These are phyloP conservation scores for Deilephila elpenor DNA, from an alignment of 2,888 invertebrate genomes.

Conservation along the genomic window DNA sequence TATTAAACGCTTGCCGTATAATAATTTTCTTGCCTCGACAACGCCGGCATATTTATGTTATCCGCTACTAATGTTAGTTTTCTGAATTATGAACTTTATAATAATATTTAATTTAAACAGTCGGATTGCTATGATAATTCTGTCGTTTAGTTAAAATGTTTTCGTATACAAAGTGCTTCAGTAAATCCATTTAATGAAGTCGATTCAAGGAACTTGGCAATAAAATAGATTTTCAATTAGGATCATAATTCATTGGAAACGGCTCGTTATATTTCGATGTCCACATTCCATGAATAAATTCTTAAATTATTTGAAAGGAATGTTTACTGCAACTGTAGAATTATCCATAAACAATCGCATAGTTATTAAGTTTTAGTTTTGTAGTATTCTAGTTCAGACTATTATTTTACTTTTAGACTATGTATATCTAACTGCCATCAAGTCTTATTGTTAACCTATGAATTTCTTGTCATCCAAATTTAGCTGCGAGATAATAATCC, in stretches of 20 bases:
- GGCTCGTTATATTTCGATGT: background rate
- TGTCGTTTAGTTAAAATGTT: background rate
- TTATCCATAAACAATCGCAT: no score
- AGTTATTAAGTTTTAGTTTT: no score
- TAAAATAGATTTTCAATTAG: constrained; percentile 20
- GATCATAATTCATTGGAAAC: constrained; percentile 1
- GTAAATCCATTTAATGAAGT: background rate
- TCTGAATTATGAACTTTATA: background rate
- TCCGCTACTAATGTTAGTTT: background rate
- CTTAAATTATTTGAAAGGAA: background rate
- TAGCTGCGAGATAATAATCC: no score
- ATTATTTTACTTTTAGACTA: no score
- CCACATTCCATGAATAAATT: background rate
- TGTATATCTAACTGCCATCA: no score
- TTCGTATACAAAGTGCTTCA: background rate
- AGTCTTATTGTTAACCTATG: no score
- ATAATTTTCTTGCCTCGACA: background rate
- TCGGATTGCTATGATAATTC: background rate
- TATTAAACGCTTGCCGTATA: background rate
- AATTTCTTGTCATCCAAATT: no score
- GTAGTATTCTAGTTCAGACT: no score
- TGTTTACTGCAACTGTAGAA: no score
- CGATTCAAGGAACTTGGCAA: constrained; percentile 13
- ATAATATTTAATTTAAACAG: background rate
- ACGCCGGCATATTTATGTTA: background rate